These are phyloP conservation scores for Blomia tropicalis DNA, from an alignment of 2,888 invertebrate genomes.

Conservation along the genomic window DNA sequence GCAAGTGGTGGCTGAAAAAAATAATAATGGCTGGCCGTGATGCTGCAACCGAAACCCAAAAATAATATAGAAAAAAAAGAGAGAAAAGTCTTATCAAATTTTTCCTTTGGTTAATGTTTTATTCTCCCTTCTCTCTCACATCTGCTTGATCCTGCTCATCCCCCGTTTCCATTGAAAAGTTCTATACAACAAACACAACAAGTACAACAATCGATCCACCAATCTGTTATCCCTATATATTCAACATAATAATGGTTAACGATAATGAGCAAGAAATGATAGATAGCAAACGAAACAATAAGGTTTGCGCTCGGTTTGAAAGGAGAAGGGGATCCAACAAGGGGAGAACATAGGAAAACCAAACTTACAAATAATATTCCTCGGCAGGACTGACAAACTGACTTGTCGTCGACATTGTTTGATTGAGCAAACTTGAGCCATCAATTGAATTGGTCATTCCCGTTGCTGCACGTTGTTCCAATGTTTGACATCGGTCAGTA, in stretches of 20 bases:
- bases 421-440: not conserved
- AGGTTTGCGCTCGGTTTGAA: not conserved
- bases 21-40: not conserved
- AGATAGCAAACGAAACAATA: too few relatives aligned
- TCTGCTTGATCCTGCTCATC: too few relatives aligned
- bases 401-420: constrained; percentile 28
- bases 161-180: too few relatives aligned
- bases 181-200: not conserved
- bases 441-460: too few relatives aligned
- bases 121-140: too few relatives aligned
- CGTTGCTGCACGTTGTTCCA: constrained; percentile 4
- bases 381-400: constrained; percentile 54
- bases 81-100: not conserved
- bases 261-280: too few relatives aligned
- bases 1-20: not conserved
- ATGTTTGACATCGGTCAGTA: constrained; percentile 48
- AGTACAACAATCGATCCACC: not conserved
- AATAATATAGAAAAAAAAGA: not conserved
- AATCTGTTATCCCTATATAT: not conserved
- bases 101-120: too few relatives aligned
- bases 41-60: not conserved
- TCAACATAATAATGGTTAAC: too few relatives aligned
- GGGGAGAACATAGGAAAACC: not conserved
- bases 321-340: not conserved
- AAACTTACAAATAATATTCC: constrained; percentile 69